Base-by-base conservation (phyloP, 2,888 invertebrate genomes). In the Ptycholaimellus sp. region DNA sequence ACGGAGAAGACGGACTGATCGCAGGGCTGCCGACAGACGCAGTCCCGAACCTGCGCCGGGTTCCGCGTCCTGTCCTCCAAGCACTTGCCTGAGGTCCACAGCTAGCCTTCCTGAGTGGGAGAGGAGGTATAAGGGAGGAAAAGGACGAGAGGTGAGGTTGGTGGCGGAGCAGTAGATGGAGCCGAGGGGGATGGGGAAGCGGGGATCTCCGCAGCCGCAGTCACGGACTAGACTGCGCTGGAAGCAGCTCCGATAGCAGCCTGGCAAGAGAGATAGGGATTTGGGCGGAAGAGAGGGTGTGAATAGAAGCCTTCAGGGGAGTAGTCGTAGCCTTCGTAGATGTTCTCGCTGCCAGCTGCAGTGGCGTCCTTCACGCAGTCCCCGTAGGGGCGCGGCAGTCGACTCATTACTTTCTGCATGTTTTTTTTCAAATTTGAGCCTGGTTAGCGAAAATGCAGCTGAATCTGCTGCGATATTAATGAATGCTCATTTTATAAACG, bases 151-250 rank as follows among this genome's bases (percentile, higher is more conserved):
- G 19, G 40, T 40, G 11, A 48, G 47, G 41, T 52, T 49, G 2
- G 47, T 45, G 2, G 49, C 52, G 18, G 45, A 44, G 30, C 52
- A 52, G 42, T 52, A 49, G 17, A 33, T 33, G 5, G 35, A 36
- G 16, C 45, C 46, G 31, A 40, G 40, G 1, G 49, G 48, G 3
- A 50, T 48, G 2, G 54, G 54, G 32, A 53, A 53, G 6, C 54
- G 44, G 1, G 54, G 54, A 43, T 54, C 54, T 6, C 53, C 54
- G 39, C 54, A 54, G 30, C 44, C 43, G 30, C 54, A 54, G 27
- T 51, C 48, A 28, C 46, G 43, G 16, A 53, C 39, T 6, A 53
- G 49, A 1, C 49, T 33, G 25, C 51, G 47, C 42, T 53, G 53
- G 42, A 54, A 53, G 32, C 53, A 53, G 9, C 49, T 49, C 9